Evolutionary conservation across 2,888 invertebrate species (phyloP), one percentile per base, ranked within the genome.

Genomic region (Cyrtodaria siliqua): DNA sequence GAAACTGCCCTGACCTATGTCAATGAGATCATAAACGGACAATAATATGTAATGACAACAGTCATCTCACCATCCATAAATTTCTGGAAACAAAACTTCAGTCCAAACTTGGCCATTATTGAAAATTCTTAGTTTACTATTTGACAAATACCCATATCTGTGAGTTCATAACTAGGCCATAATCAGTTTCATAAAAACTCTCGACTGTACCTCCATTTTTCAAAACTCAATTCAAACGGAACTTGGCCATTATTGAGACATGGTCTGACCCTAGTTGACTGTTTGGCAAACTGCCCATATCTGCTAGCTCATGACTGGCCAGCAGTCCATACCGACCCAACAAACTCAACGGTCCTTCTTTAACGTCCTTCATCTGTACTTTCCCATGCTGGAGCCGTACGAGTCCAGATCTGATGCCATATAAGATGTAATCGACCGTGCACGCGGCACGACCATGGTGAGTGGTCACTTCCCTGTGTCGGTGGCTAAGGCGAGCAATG

Each of bases 351-450:
- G 94, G 93, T 12, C 94, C 93, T 83, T 94, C 94, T 8, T 64
- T 68, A 26, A 86, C 57, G 33, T 79, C 56, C 23, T 53, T 62
- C 4, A 69, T 75, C 26, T 60, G 44, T 8, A 79, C 62, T 26
- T 74, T 68, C 4, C 63, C 60, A 8, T 57, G 20, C 16, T 72
- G 52, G 23, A 70, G 72, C 14, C 68, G 61, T 2, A 72, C 70
- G 9, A 76, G 50, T 20, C 76, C 82, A 20, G 66, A 61, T 1
- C 57, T 20, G 16, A 88, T 84, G 24, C 89, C 88, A 81, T 96
- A 97, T 92, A 98, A 97, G 75, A 99, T 97, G 91, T 98, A 98
- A 93, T 99, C 98, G 0, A 98, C 98, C 0, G 87, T 88, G 49
- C 85, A 85, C 6, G 82, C 83, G 6, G 95, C 96, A 62, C 95